phyloP scores from a whole-genome alignment of 2,888 invertebrate species.

The Heliconius ethilla region DNA sequence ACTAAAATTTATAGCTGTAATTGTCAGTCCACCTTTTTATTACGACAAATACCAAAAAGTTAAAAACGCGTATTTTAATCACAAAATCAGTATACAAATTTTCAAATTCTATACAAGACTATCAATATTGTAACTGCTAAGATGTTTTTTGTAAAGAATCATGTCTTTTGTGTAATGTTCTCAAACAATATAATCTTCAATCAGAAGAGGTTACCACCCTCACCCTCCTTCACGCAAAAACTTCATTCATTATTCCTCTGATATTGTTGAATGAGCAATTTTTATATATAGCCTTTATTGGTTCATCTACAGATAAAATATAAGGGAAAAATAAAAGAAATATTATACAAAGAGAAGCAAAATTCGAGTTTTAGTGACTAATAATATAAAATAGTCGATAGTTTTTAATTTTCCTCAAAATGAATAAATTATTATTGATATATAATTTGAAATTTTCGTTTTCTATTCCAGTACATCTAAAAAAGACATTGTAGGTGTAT shows the following conservation, averaged over 20 bases:
- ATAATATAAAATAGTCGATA: too few relatives aligned
- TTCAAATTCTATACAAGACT: neutral
- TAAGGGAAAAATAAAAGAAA: neutral
- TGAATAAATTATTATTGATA: too few relatives aligned
- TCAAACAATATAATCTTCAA: constrained; percentile 27
- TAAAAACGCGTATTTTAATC: neutral
- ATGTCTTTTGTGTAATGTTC: constrained; percentile 16
- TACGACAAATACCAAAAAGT: too few relatives aligned
- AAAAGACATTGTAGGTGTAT: neutral
- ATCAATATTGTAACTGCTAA: neutral
- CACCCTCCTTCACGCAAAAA: constrained; percentile 30
- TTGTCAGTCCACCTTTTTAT: too few relatives aligned
- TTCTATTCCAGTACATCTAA: neutral
- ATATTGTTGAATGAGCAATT: constrained; percentile 34
- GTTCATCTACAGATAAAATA: neutral
- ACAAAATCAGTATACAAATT: neutral
- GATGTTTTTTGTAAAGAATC: neutral
- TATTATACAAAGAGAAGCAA: neutral
- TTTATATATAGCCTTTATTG: constrained; percentile 12
- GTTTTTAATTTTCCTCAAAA: too few relatives aligned
- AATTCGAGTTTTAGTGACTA: neutral
- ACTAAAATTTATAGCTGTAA: too few relatives aligned
- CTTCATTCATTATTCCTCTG: constrained; percentile 36
- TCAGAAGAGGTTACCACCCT: constrained; percentile 23
- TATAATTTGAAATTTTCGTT: too few relatives aligned